Conservation (phyloP, 2,888 invertebrate species). For the Amphipoea lucens region DNA sequence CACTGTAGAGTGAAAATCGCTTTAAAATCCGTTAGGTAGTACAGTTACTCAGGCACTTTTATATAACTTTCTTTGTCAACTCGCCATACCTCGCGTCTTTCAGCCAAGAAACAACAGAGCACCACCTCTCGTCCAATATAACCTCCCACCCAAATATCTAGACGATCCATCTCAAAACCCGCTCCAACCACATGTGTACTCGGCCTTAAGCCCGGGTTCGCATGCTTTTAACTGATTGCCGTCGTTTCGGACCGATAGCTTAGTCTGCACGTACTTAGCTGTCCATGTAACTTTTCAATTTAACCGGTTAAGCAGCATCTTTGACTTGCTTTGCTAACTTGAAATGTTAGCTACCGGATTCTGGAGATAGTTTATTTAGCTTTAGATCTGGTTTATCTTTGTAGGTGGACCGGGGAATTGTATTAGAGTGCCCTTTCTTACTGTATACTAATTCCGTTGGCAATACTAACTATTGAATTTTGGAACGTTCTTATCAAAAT, state of each 20-base stretch:
- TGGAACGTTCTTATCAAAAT: neutral
- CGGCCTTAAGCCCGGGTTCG: conserved; percentile 46
- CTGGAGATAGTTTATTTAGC: conserved; percentile 13
- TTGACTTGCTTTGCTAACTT: conserved; percentile 51
- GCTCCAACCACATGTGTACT: conserved; percentile 36
- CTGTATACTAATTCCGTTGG: neutral
- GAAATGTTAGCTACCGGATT: conserved; percentile 28
- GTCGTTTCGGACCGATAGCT: conserved; percentile 68
- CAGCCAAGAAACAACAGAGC: neutral
- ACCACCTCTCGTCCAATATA: neutral
- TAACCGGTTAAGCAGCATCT: conserved; percentile 60
- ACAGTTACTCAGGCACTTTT: too few species aligned
- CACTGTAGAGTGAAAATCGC: too few species aligned
- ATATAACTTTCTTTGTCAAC: neutral
- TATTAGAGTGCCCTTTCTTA: neutral
- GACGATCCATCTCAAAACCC: conserved; percentile 4
- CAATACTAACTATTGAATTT: neutral
- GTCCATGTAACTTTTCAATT: conserved; percentile 62
- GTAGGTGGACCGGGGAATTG: neutral
- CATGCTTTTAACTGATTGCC: conserved; percentile 78
- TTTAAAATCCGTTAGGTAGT: too few species aligned
- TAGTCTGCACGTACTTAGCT: conserved; percentile 54
- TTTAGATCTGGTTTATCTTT: conserved; percentile 32
- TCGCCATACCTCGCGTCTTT: neutral
- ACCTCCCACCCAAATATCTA: conserved; percentile 1